Percentiles rank a stretch among this genome's conserved stretches.
Conservation (phyloP, 1,140 invertebrate species). For the Phortica variegata region DNA sequence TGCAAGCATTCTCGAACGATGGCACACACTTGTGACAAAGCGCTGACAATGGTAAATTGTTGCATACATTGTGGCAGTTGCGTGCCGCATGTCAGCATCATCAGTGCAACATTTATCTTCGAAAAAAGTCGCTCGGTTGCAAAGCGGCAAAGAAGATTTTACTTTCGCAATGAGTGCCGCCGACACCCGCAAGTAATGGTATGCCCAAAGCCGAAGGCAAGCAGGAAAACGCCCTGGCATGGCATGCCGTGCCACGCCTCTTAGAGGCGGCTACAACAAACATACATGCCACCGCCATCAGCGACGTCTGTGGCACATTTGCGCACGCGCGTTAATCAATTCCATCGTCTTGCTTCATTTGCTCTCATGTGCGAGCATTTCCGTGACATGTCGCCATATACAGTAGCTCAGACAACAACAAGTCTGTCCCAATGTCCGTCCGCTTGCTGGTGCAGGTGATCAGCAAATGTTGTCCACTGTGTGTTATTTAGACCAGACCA, state of each 20-base stretch:
- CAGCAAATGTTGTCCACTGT: neutral
- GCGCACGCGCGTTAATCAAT: conserved; percentile 29
- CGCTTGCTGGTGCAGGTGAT: neutral
- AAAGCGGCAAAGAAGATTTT: too few species aligned
- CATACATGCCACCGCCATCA: too few species aligned
- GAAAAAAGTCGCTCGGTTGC: too few species aligned
- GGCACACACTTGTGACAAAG: conserved; percentile 2
- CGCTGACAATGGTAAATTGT: conserved; percentile 34
- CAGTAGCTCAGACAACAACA: conserved; percentile 38
- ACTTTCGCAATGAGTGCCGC: too few species aligned
- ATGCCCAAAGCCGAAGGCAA: too few species aligned
- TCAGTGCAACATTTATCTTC: conserved; percentile 49
- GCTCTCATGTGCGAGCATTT: conserved; percentile 21
- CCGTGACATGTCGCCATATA: conserved; percentile 31
- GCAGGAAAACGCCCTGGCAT: too few species aligned
- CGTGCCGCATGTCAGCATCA: conserved; percentile 42
- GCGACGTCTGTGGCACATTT: too few species aligned
- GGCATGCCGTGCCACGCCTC: too few species aligned
- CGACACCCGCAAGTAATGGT: too few species aligned
- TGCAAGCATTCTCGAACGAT: too few species aligned
- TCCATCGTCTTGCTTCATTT: conserved; percentile 13
- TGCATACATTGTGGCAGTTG: neutral
- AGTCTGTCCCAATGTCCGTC: conserved; percentile 15
- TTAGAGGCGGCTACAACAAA: too few species aligned
- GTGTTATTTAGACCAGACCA: neutral